Conservation (phyloP, 1,140 invertebrate species). For the Leptestheria dahalacensis region DNA sequence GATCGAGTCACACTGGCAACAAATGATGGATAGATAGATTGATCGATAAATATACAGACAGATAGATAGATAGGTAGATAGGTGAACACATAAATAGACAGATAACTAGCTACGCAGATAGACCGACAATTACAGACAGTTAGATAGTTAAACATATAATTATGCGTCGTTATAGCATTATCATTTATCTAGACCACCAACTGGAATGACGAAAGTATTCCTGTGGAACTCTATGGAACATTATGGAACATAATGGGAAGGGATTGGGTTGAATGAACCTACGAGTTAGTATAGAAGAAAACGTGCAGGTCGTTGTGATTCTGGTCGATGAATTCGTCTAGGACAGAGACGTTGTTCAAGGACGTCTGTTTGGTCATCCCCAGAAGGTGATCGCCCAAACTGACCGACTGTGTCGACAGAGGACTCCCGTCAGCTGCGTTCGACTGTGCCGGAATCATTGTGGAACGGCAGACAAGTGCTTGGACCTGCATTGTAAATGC, state of each 20-base stretch:
- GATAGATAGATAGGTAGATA: too few species aligned
- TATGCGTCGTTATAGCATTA: too few species aligned
- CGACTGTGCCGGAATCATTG: constrained; percentile 30
- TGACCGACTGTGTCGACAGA: constrained; percentile 34
- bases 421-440: constrained; percentile 21
- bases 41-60: too few species aligned
- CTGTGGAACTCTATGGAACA: too few species aligned
- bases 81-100: too few species aligned
- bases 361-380: constrained; percentile 29
- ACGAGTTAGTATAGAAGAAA: constrained; percentile 31
- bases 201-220: too few species aligned
- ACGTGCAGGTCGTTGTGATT: constrained; percentile 29
- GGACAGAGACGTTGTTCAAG: constrained; percentile 26
- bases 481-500: constrained; percentile 22
- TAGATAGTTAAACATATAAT: too few species aligned
- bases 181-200: too few species aligned
- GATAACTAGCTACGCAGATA: background rate
- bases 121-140: background rate
- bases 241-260: background rate
- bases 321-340: constrained; percentile 24
- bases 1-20: constrained; percentile 31
- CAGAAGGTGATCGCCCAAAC: constrained; percentile 34
- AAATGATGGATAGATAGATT: too few species aligned
- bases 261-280: constrained; percentile 17
- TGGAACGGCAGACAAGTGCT: constrained; percentile 34